These are phyloP conservation scores for Drosophila ironensis DNA, from an alignment of 1,140 invertebrate genomes.

Conservation along the genomic window DNA sequence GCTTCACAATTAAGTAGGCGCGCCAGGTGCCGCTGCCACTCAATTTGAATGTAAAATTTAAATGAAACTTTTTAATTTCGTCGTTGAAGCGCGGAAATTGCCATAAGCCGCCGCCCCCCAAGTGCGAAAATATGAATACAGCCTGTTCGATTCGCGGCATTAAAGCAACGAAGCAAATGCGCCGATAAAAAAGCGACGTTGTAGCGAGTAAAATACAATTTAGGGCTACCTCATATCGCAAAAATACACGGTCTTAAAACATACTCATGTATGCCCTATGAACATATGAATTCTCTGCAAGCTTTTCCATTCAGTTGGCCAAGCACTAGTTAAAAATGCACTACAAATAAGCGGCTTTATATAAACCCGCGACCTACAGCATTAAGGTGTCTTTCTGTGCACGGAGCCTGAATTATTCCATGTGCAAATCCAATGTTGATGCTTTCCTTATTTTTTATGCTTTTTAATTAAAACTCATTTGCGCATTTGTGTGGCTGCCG, in stretches of 20 bases:
- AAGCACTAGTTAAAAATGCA: slow-evolving; percentile 12
- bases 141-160: not conserved
- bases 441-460: slow-evolving; percentile 18
- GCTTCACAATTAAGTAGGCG: slow-evolving; percentile 24
- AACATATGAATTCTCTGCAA: too few relatives aligned
- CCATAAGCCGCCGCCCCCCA: not conserved
- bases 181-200: not conserved
- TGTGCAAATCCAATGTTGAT: slow-evolving; percentile 24
- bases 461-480: slow-evolving; percentile 57
- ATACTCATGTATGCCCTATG: too few relatives aligned
- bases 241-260: too few relatives aligned
- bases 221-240: too few relatives aligned
- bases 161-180: not conserved
- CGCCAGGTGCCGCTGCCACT: slow-evolving; percentile 20
- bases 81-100: slow-evolving; percentile 3
- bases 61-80: slow-evolving; percentile 33
- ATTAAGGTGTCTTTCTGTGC: not conserved
- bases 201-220: not conserved
- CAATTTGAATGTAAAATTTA: slow-evolving; percentile 13
- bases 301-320: too few relatives aligned
- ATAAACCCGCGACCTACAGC: not conserved
- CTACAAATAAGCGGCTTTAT: slow-evolving; percentile 23
- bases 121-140: not conserved
- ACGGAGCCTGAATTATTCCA: slow-evolving; percentile 13
- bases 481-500: slow-evolving; percentile 39